phyloP scores from a whole-genome alignment of 2,113 vertebrate species.

The Sitta europaea region DNA sequence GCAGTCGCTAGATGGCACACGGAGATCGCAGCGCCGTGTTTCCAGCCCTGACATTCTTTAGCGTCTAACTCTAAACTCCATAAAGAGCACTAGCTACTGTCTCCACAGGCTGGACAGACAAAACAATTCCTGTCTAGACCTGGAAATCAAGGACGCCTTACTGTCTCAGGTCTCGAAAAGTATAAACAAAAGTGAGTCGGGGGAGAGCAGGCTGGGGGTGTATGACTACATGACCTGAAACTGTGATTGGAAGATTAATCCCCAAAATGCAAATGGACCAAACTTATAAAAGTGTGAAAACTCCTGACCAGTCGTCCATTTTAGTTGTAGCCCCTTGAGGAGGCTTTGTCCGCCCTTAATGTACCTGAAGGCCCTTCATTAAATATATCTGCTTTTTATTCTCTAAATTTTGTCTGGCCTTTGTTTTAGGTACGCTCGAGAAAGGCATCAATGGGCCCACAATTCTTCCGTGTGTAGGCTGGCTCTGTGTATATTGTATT shows the following conservation, averaged over 20 bases:
- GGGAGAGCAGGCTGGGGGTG: not conserved
- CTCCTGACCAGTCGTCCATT: not conserved
- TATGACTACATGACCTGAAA: not conserved
- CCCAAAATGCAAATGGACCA: not conserved
- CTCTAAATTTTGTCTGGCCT: not conserved
- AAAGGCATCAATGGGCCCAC: not conserved
- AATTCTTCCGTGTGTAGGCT: fast-evolving
- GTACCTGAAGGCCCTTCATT: not conserved
- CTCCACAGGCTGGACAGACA: not conserved
- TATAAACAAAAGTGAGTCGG: not conserved
- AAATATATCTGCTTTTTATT: not conserved
- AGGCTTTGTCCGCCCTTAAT: not conserved
- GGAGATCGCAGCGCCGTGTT: too few relatives aligned
- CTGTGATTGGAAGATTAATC: not conserved
- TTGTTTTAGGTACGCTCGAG: not conserved
- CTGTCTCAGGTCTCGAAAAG: not conserved
- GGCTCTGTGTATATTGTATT: fast-evolving
- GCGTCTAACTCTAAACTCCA: not conserved
- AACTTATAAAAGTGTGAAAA: not conserved
- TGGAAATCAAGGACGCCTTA: not conserved
- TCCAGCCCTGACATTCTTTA: not conserved
- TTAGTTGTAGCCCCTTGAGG: not conserved
- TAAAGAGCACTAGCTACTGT: too few relatives aligned
- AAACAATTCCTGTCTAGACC: not conserved
- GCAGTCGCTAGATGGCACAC: conserved; percentile 65